Conservation (phyloP, 2,113 vertebrate species). For the Carettochelys insculpta region DNA sequence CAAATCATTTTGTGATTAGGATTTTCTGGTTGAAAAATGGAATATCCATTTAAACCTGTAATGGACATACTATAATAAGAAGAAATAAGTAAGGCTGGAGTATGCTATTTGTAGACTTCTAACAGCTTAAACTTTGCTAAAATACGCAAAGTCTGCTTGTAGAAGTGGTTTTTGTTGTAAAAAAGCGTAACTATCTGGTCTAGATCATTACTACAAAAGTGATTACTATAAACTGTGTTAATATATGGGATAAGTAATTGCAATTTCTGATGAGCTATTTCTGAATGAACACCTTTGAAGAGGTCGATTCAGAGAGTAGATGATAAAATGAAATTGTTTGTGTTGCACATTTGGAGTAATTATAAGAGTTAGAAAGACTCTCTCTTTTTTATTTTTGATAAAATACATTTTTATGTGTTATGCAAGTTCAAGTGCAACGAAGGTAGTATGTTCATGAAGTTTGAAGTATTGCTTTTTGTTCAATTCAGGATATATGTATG, state of each 20-base stretch:
- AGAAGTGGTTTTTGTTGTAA: neutral
- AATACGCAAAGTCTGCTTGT: neutral
- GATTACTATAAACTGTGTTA: neutral
- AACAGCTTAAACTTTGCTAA: constrained; percentile 36
- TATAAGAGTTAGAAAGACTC: neutral
- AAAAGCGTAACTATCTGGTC: neutral
- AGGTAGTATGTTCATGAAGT: neutral
- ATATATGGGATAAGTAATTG: neutral
- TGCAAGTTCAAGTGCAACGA: constrained; percentile 25
- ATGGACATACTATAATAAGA: constrained; percentile 8
- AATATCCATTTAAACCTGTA: neutral
- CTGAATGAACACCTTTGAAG: neutral
- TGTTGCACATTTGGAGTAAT: neutral
- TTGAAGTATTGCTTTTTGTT: neutral
- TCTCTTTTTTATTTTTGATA: neutral
- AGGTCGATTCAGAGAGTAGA: neutral
- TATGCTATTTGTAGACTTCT: constrained; percentile 27
- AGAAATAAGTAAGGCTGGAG: constrained; percentile 24
- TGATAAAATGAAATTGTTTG: neutral
- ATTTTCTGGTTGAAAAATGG: constrained; percentile 12
- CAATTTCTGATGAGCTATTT: neutral
- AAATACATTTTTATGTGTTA: neutral
- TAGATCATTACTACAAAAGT: constrained; percentile 17
- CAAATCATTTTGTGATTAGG: neutral
- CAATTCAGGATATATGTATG: constrained; percentile 20